Base-by-base conservation (phyloP, 2,113 vertebrate genomes). In the Corynorhinus townsendii region DNA sequence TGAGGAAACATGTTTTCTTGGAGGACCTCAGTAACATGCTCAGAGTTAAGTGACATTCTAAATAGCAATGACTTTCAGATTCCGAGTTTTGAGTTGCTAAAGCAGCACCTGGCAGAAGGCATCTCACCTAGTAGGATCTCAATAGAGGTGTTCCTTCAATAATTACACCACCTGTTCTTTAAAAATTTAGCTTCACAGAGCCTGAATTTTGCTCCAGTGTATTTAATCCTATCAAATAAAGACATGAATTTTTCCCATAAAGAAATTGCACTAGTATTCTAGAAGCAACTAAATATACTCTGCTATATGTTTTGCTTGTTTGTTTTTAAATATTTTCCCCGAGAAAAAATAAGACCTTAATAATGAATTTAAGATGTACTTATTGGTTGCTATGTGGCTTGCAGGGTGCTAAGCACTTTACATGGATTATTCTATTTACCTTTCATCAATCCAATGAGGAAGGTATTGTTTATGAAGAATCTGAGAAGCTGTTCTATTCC, bases 31-130 rank as follows among this genome's bases (percentile, higher is more conserved):
- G 88, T 97, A 96, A 98, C 97, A 96, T 71, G 93, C 93, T 96
- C 86, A 1, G 17, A 97, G 95, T 97, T 98, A 97, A 97, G 88
- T 97, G 95, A 97, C 95, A 97, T 96, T 97, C 96, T 96, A 95
- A 97, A 85, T 62, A 95, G 77, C 38, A 95, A 73, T 81, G 93
- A 96, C 95, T 97, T 98, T 97, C 77, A 77, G 89, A 92, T 79
- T 92, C 77, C 95, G 47, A 62, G 17, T 80, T 95, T 91, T 28
- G 49, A 92, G 56, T 86, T 92, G 64, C 28, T 72, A 80, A 73
- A 92, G 49, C 64, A 80, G 64, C 40, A 62, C 15, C 9, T 80
- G 84, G 16, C 17, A n/a, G 40, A 54, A 72, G 54, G 11, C 33
- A 11, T 16, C 22, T 52, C 69, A 69, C 45, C 12, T 38, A 88